A percentile compares a stretch with the other conserved stretches of the same genome.
phyloP scores from a whole-genome alignment of 2,797 vertebrate species.

The Periparus ater region DNA sequence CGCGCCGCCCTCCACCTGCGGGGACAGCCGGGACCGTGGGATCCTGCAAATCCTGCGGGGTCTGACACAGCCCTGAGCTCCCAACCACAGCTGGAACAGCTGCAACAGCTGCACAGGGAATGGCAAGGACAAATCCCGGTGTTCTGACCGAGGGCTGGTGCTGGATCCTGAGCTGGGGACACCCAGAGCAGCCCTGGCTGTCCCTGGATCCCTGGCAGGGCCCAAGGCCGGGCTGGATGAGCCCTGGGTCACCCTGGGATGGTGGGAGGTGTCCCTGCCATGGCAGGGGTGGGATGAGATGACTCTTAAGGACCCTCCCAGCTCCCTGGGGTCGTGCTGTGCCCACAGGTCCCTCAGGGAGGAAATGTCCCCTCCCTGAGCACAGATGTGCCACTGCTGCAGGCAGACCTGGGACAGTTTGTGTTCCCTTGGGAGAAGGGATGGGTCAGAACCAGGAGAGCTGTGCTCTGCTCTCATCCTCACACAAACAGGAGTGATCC shows the following conservation, averaged over 20 bases:
- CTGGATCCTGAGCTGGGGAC: too few species aligned
- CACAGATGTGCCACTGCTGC: background rate
- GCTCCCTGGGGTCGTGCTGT: background rate
- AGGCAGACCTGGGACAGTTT: background rate
- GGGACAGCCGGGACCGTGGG: too few species aligned
- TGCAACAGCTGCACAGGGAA: too few species aligned
- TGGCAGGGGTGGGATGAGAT: accelerated
- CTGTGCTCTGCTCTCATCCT: background rate
- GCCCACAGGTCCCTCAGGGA: background rate
- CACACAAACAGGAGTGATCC: background rate
- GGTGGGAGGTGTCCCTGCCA: background rate
- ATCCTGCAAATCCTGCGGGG: too few species aligned
- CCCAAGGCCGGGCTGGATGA: background rate
- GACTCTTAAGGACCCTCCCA: background rate
- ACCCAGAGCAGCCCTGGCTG: background rate
- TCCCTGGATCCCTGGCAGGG: background rate
- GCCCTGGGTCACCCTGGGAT: background rate
- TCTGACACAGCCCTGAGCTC: too few species aligned
- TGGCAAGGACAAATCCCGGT: too few species aligned
- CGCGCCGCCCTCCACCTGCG: conserved; percentile 83
- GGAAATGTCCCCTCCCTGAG: background rate
- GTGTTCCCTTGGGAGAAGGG: background rate
- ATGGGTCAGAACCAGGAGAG: background rate
- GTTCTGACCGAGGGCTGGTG: too few species aligned
- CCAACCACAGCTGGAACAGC: too few species aligned